Conservation (phyloP, 30 jellyfish, hydroid and myxozoan species). For the Pseudorhiza aurosa region DNA sequence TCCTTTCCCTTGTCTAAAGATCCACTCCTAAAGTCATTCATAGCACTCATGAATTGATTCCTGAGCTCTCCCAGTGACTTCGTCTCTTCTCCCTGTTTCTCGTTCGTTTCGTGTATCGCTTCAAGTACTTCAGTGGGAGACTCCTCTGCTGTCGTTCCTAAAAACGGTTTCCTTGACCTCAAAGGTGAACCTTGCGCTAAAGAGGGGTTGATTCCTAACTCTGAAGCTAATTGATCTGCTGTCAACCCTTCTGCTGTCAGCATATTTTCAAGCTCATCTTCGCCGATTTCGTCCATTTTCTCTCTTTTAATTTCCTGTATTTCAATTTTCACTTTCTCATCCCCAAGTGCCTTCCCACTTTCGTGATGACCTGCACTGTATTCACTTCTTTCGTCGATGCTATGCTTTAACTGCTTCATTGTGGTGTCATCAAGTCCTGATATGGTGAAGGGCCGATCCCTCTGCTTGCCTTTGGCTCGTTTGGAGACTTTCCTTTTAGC, state of each 20-base stretch:
- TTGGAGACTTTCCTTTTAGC: slow-evolving; percentile 38
- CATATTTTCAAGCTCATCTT: slow-evolving; percentile 71
- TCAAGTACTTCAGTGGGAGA: slow-evolving; percentile 30
- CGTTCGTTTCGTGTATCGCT: slow-evolving; percentile 39
- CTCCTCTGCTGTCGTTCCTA: slow-evolving; percentile 65
- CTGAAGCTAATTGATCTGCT: slow-evolving; percentile 78
- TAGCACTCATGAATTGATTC: slow-evolving; percentile 42
- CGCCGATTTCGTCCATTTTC: slow-evolving; percentile 30
- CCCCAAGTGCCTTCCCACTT: neutral
- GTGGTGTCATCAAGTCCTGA: slow-evolving; percentile 87
- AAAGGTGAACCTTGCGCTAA: slow-evolving; percentile 64
- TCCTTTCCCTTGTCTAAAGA: slow-evolving; percentile 29
- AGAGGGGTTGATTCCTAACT: slow-evolving; percentile 86
- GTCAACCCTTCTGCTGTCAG: slow-evolving; percentile 77
- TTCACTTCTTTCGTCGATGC: slow-evolving; percentile 61
- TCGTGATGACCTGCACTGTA: neutral
- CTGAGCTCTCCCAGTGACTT: slow-evolving; percentile 51
- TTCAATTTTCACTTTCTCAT: slow-evolving; percentile 1
- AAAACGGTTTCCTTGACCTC: slow-evolving; percentile 50
- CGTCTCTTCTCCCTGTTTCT: slow-evolving; percentile 10
- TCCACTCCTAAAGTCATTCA: slow-evolving; percentile 51
- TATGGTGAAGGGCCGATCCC: slow-evolving; percentile 90
- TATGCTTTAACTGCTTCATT: slow-evolving; percentile 59
- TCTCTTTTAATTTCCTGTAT: slow-evolving; percentile 6
- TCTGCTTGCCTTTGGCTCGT: slow-evolving; percentile 45